phyloP scores from a whole-genome alignment of 2,888 invertebrate genomes.

The Phaedon cochleariae region DNA sequence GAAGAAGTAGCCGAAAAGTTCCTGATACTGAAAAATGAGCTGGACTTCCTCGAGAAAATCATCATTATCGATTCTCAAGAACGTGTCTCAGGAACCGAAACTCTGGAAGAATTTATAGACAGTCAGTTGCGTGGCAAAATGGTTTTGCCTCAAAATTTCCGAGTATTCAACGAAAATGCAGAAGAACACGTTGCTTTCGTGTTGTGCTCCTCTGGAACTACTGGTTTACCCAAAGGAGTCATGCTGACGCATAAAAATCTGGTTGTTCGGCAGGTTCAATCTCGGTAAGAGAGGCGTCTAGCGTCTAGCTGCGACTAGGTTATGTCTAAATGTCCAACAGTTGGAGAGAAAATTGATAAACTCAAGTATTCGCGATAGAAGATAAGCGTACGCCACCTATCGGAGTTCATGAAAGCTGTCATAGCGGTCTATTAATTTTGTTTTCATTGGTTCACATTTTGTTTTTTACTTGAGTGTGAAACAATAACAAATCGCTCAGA shows the following conservation, averaged over 20 bases:
- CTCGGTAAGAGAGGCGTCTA: conserved; percentile 29
- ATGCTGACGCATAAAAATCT: conserved; percentile 69
- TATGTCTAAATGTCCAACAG: neutral
- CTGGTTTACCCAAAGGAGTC: conserved; percentile 75
- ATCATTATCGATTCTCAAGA: conserved; percentile 63
- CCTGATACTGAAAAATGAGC: conserved; percentile 60
- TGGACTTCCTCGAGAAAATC: conserved; percentile 61
- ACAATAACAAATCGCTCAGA: too few species aligned
- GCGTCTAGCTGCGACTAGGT: too few species aligned
- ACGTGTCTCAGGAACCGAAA: conserved; percentile 22
- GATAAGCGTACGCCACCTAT: too few species aligned
- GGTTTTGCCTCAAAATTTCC: conserved; percentile 27
- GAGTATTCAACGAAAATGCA: conserved; percentile 35
- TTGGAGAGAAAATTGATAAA: too few species aligned
- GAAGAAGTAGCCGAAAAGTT: conserved; percentile 65
- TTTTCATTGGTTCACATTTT: too few species aligned
- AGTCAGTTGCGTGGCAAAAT: conserved; percentile 6
- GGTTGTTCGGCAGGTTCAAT: conserved; percentile 31
- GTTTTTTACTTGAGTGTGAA: too few species aligned
- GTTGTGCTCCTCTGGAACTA: conserved; percentile 75
- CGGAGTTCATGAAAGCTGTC: too few species aligned
- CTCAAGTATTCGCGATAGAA: too few species aligned
- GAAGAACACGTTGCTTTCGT: conserved; percentile 46
- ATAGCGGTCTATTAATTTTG: too few species aligned
- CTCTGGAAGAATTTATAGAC: conserved; percentile 27